phyloP scores from a whole-genome alignment of 1,140 invertebrate genomes.

The Mizuhopecten yessoensis region DNA sequence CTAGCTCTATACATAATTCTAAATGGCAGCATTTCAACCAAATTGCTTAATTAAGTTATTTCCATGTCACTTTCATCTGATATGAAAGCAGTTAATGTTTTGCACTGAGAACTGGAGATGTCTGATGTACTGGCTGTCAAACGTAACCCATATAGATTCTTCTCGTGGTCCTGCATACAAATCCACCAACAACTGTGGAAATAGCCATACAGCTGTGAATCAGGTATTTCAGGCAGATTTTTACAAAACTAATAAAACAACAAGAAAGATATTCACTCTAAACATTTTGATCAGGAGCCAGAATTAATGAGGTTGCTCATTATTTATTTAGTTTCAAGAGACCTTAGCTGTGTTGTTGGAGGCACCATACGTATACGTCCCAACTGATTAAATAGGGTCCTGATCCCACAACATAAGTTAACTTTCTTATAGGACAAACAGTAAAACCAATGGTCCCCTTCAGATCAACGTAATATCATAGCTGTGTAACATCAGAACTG shows the following conservation, averaged over 20 bases:
- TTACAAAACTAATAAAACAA: background rate
- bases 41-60: background rate
- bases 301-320: background rate
- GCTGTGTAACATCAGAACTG: too few relatives aligned
- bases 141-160: background rate
- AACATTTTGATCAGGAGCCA: background rate
- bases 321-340: too few relatives aligned
- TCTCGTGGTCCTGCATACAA: background rate
- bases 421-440: too few relatives aligned
- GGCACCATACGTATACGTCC: background rate
- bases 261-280: background rate
- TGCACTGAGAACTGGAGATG: too few relatives aligned
- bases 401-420: too few relatives aligned
- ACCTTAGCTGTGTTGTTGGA: too few relatives aligned
- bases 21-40: constrained; percentile 14
- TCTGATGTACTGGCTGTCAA: background rate
- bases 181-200: background rate
- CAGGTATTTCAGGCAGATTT: background rate
- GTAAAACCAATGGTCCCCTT: too few relatives aligned
- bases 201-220: too few relatives aligned
- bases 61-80: background rate
- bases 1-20: background rate
- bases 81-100: background rate
- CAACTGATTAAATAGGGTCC: too few relatives aligned
- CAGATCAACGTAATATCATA: too few relatives aligned